Evolutionary conservation across 2,797 vertebrate genomes (phyloP).

Genomic region (Syngnathus rostellatus): DNA sequence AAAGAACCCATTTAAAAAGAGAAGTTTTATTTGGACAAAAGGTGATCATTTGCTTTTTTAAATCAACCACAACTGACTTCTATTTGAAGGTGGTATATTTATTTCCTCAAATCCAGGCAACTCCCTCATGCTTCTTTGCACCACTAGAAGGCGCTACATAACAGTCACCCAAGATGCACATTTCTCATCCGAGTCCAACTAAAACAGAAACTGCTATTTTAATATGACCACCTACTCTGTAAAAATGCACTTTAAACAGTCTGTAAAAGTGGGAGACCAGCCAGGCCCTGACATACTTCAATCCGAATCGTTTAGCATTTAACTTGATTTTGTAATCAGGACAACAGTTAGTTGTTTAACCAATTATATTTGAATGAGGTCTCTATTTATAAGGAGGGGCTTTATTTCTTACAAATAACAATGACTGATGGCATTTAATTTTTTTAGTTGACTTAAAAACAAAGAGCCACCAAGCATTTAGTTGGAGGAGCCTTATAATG

Average conservation of each 20-base stretch:
- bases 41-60: not conserved
- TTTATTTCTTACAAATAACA: too few species aligned
- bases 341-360: too few species aligned
- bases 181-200: not conserved
- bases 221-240: not conserved
- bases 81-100: not conserved
- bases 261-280: too few species aligned
- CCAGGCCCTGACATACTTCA: too few species aligned
- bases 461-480: not conserved
- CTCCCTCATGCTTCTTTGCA: not conserved
- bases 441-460: not conserved
- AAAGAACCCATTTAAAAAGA: constrained; percentile 6
- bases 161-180: not conserved
- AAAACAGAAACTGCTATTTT: not conserved
- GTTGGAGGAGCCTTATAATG: not conserved
- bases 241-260: too few species aligned
- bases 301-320: too few species aligned
- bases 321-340: too few species aligned
- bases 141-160: constrained; percentile 39
- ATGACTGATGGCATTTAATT: not conserved
- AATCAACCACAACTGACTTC: not conserved
- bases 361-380: too few species aligned
- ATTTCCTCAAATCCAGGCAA: not conserved
- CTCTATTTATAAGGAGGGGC: too few species aligned
- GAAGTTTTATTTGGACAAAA: too few species aligned